Percentiles rank a stretch among this genome's conserved stretches.
phyloP scores from a whole-genome alignment of 2,888 invertebrate genomes.

The Megamerina dolium region DNA sequence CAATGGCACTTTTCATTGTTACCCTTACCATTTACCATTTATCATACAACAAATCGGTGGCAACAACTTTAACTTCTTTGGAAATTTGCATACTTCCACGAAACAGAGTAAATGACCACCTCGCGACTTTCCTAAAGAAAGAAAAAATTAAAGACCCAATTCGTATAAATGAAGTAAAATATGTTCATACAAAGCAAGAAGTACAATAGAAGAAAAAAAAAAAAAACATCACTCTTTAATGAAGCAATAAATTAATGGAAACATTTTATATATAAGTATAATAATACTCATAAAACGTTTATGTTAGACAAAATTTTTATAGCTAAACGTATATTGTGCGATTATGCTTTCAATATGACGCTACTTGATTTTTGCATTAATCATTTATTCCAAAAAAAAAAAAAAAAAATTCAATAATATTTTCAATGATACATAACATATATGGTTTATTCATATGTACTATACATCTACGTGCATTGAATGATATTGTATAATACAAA shows the following conservation, averaged over 20 bases:
- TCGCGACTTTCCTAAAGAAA: too few relatives aligned
- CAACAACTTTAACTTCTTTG: background rate
- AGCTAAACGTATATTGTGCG: background rate
- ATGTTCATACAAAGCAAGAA: too few relatives aligned
- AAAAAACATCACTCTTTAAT: background rate
- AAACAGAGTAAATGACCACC: background rate
- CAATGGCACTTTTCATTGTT: too few relatives aligned
- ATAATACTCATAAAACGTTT: background rate
- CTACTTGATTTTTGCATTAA: slow-evolving; percentile 5
- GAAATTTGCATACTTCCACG: slow-evolving; percentile 7
- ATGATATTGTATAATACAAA: too few relatives aligned
- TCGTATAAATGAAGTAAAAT: too few relatives aligned
- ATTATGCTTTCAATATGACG: slow-evolving; percentile 6
- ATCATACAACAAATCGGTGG: background rate
- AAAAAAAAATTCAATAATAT: too few relatives aligned
- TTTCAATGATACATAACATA: too few relatives aligned
- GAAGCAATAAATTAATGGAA: slow-evolving; percentile 9
- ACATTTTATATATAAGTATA: slow-evolving; percentile 1
- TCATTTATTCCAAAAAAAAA: background rate
- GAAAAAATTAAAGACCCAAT: too few relatives aligned
- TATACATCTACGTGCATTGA: too few relatives aligned
- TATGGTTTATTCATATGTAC: too few relatives aligned
- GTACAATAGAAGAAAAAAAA: background rate
- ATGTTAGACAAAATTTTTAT: slow-evolving; percentile 7
- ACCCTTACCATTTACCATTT: background rate